Conservation (phyloP, 1,140 invertebrate genomes). For the Dreissena rostriformis region DNA sequence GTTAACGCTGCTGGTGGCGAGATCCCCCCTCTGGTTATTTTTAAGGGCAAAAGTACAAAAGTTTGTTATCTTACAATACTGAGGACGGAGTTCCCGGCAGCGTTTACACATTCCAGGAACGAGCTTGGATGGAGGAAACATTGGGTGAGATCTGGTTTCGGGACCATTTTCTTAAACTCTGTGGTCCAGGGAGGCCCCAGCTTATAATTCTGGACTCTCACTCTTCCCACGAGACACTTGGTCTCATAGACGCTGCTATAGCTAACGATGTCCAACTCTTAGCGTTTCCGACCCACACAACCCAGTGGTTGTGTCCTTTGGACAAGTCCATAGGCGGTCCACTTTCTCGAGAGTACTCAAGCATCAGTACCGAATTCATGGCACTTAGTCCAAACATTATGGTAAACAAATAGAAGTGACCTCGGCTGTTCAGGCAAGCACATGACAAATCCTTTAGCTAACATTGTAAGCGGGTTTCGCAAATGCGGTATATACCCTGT, state of each 20-base stretch:
- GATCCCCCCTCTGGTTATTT: constrained; percentile 56
- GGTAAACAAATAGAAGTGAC: no score
- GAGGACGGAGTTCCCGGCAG: constrained; percentile 32
- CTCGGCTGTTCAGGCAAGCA: no score
- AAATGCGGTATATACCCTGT: no score
- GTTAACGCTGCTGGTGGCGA: constrained; percentile 52
- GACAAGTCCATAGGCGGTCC: constrained; percentile 43
- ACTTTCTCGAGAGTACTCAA: constrained; percentile 9
- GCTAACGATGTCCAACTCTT: constrained; percentile 33
- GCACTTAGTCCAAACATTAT: no score
- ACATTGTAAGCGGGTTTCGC: no score
- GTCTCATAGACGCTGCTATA: constrained; percentile 37
- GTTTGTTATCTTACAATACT: constrained; percentile 33
- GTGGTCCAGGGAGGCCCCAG: constrained; percentile 54
- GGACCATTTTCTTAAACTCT: constrained; percentile 50
- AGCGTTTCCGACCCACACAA: constrained; percentile 39
- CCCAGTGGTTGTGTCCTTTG: constrained; percentile 36
- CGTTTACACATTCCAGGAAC: constrained; percentile 58
- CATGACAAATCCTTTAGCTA: no score
- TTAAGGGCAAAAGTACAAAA: constrained; percentile 55
- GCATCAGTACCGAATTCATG: no score
- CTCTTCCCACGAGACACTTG: constrained; percentile 52
- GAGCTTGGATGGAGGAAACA: constrained; percentile 49
- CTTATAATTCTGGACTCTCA: constrained; percentile 56
- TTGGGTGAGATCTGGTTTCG: constrained; percentile 54